Evolutionary conservation across 2,888 invertebrate species (phyloP).

Genomic region (Volucella inanis): DNA sequence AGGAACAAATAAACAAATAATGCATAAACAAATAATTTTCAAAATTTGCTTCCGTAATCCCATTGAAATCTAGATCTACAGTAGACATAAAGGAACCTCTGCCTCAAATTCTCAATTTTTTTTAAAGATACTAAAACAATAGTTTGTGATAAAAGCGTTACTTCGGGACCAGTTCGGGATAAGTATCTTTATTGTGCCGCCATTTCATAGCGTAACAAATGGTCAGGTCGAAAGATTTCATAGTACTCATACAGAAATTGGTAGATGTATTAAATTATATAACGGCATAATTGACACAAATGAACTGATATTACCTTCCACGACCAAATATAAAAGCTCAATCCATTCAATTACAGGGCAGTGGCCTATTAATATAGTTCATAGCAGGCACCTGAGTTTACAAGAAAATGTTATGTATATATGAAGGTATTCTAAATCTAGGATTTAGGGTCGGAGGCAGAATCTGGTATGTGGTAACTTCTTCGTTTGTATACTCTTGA

Average conservation of each 20-base stretch:
- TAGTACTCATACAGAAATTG: constrained; percentile 21
- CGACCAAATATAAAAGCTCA: constrained; percentile 23
- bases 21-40: constrained; percentile 16
- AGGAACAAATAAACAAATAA: constrained; percentile 27
- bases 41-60: too few relatives aligned
- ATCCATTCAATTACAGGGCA: constrained; percentile 31
- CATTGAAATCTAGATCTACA: too few relatives aligned
- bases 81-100: constrained; percentile 9
- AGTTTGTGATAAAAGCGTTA: constrained; percentile 1
- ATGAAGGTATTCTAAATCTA: too few relatives aligned
- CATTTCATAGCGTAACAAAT: constrained; percentile 17
- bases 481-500: too few relatives aligned
- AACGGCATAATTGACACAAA: not conserved
- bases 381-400: too few relatives aligned
- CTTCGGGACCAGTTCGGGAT: not conserved
- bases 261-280: not conserved
- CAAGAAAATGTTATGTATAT: too few relatives aligned
- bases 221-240: constrained; percentile 28
- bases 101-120: not conserved
- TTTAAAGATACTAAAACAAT: constrained; percentile 2
- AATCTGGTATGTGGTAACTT: too few relatives aligned
- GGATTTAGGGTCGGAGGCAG: too few relatives aligned
- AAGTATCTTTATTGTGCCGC: not conserved
- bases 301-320: constrained; percentile 33
- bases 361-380: constrained; percentile 14